A percentile compares a stretch with the other conserved stretches of the same genome.
These are phyloP conservation scores for Corvus moneduloides DNA, from an alignment of 2,113 vertebrate species.

Conservation along the genomic window DNA sequence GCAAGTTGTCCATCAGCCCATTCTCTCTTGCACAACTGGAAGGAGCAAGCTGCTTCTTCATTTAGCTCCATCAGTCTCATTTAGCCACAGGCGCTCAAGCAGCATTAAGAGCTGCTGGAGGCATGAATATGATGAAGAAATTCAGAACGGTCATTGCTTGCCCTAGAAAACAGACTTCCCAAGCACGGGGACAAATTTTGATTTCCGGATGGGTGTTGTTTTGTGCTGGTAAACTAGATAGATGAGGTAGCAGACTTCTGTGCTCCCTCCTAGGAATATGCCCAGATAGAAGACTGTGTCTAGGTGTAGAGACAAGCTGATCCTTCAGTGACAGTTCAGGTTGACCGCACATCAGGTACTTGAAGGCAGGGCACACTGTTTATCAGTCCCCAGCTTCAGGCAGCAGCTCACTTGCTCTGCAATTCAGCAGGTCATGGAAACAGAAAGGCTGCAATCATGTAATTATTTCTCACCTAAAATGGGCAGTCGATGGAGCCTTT, in stretches of 20 bases:
- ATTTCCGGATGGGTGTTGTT: neutral
- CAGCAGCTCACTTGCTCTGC: neutral
- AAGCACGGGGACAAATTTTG: neutral
- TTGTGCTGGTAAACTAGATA: neutral
- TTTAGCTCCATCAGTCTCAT: neutral
- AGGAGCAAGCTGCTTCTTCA: neutral
- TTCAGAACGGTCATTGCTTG: neutral
- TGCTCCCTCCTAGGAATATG: neutral
- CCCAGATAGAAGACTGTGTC: neutral
- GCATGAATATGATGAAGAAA: neutral
- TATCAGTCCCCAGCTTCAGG: neutral
- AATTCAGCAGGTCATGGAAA: neutral
- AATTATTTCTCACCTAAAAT: neutral
- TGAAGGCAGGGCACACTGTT: neutral
- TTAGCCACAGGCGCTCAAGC: neutral
- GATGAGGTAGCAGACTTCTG: neutral
- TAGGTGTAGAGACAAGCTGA: neutral
- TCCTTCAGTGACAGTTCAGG: fast-evolving
- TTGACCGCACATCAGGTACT: fast-evolving
- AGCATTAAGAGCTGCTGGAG: neutral
- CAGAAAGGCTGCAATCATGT: neutral
- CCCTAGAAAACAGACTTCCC: neutral
- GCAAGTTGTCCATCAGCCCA: neutral
- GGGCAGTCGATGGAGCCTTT: fast-evolving
- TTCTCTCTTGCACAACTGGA: neutral